Evolutionary conservation across 1,140 invertebrate species (phyloP), one percentile per base, ranked within the genome.

Genomic region (Anagrus nilaparvatae): DNA sequence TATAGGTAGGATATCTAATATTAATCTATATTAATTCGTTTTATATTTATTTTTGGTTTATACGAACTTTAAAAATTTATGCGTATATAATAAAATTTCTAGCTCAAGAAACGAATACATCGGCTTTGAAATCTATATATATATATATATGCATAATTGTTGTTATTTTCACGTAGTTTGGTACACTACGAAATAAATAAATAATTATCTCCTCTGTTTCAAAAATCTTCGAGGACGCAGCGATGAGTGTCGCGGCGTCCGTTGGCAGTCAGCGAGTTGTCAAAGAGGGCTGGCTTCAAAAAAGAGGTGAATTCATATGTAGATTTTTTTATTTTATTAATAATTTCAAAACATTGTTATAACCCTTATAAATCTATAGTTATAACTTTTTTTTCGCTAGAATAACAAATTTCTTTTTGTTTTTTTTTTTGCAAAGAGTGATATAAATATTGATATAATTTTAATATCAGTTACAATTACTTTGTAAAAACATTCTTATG

Each of bases 271-370:
- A 63, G 44, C 63, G 58, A 49, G 65, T 86, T 48, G 79, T 87
- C 29, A 87, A 85, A 67, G 82, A 88, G 64, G 84, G 84, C 46
- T 87, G 84, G 84, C 71, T 88, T 30, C 78, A 77, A 55, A 88
- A 88, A 67, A 75, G 84, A 55, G 84, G 71, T 72, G 61, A 12
- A 41, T 16, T 13, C 37, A 23, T 28, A 49, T 4, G n/a, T 40
- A 10, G 32, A 25, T 52, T 38, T 43, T 49, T 48, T 43, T 50
- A 51, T 49, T 52, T n/a, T n/a, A 14, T n/a, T 14, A 30, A n/a
- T 14, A n/a, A n/a, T 10, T 30, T n/a, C 29, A 5, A 30, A 30
- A 5, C 16, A 5, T 30, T 10, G 29, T 30, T 30, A 30, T 30
- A 30, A 30, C 12, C n/a, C 12, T 14, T 14, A 14, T 10, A 10